phyloP scores from a whole-genome alignment of 2,888 invertebrate genomes.

The Apamea anceps region DNA sequence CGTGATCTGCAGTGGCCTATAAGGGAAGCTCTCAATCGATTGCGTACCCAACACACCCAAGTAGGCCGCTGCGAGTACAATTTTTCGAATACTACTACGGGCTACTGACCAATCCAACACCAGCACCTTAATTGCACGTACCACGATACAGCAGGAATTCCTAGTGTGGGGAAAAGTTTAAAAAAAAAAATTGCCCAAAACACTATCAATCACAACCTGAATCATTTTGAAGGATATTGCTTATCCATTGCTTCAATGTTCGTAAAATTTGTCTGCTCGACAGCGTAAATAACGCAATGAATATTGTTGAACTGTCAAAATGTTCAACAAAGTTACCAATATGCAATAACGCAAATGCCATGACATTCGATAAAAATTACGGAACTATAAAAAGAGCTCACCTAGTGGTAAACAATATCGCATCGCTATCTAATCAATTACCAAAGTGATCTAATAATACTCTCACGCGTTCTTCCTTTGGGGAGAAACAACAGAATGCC shows the following conservation, averaged over 20 bases:
- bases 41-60: neutral
- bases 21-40: neutral
- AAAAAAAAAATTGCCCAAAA: too few relatives aligned
- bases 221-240: too few relatives aligned
- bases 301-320: too few relatives aligned
- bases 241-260: too few relatives aligned
- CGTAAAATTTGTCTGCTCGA: too few relatives aligned
- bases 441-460: conserved; percentile 10
- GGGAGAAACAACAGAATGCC: neutral
- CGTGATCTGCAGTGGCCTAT: neutral
- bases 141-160: too few relatives aligned
- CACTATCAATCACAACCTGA: too few relatives aligned
- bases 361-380: conserved; percentile 1
- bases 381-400: neutral
- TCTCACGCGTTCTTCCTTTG: neutral
- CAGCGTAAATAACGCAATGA: too few relatives aligned
- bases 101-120: neutral
- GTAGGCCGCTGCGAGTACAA: neutral
- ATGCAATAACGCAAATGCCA: too few relatives aligned
- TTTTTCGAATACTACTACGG: neutral
- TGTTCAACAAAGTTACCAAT: too few relatives aligned
- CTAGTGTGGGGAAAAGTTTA: too few relatives aligned
- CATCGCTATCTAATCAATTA: conserved; percentile 34
- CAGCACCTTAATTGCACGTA: too few relatives aligned
- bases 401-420: conserved; percentile 33